Percentiles rank a stretch among this genome's conserved stretches.
phyloP scores from a whole-genome alignment of 2,113 vertebrate genomes.

The Pelusios castaneus region DNA sequence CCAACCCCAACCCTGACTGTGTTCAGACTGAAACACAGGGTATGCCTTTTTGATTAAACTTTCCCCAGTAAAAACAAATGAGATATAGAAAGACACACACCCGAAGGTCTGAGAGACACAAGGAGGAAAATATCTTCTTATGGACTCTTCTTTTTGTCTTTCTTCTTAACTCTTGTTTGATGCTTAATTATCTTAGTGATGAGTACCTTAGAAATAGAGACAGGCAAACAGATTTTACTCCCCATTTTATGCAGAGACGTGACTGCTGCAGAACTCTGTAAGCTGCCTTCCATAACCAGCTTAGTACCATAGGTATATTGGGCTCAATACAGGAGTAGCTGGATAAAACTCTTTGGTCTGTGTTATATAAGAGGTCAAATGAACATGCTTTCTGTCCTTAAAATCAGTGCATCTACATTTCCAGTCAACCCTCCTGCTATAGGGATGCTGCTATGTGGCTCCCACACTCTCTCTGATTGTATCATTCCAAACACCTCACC shows the following conservation, averaged over 20 bases:
- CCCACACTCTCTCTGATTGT: neutral
- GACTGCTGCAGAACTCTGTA: neutral
- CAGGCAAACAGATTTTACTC: neutral
- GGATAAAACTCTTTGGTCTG: neutral
- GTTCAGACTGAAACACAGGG: slow-evolving; percentile 7
- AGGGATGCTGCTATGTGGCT: neutral
- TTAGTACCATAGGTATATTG: accelerated
- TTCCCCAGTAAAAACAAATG: slow-evolving; percentile 35
- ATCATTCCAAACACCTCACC: neutral
- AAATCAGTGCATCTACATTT: neutral
- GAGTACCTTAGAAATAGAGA: neutral
- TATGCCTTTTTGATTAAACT: slow-evolving; percentile 51
- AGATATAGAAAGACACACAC: neutral
- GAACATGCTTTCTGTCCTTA: neutral
- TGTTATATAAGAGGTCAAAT: neutral
- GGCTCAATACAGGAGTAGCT: neutral
- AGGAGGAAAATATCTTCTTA: neutral
- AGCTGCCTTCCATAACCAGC: neutral
- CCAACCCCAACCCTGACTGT: neutral
- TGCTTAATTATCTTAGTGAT: neutral
- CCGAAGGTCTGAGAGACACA: neutral
- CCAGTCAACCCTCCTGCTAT: neutral
- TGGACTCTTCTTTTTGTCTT: accelerated
- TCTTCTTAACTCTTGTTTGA: neutral
- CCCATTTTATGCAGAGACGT: neutral